These are phyloP conservation scores for Himantopus leucocephalus DNA, from an alignment of 2,113 vertebrate species.

Conservation along the genomic window DNA sequence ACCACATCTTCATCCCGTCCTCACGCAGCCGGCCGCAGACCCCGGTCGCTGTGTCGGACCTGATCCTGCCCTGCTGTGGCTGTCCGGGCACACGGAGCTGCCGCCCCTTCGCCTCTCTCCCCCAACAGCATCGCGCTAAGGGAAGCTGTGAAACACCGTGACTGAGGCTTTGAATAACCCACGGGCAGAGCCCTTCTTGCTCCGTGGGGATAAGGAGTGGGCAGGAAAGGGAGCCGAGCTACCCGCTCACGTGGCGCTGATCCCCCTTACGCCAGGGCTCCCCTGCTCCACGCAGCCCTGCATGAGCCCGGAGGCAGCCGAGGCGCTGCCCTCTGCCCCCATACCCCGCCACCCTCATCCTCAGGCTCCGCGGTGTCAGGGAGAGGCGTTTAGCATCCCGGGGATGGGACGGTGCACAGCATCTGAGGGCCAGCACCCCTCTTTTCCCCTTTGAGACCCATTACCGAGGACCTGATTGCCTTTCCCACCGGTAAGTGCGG, in stretches of 20 bases:
- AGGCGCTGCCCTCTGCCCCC: not conserved
- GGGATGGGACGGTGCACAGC: too few relatives aligned
- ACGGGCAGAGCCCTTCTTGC: not conserved
- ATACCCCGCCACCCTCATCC: fast-evolving
- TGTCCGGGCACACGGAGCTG: fast-evolving
- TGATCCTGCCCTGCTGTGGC: not conserved
- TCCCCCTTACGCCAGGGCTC: not conserved
- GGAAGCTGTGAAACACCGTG: fast-evolving
- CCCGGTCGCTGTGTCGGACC: fast-evolving
- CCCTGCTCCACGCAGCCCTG: too few relatives aligned
- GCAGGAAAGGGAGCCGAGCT: not conserved
- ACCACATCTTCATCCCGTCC: not conserved
- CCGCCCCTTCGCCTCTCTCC: not conserved
- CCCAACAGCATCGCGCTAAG: not conserved
- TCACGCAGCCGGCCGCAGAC: not conserved
- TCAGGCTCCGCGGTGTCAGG: fast-evolving
- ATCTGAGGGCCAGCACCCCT: not conserved
- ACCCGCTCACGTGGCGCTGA: fast-evolving
- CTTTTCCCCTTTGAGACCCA: not conserved
- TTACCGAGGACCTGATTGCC: not conserved
- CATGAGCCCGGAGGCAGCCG: too few relatives aligned
- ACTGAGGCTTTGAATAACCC: not conserved
- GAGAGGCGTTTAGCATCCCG: fast-evolving
- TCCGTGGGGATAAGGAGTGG: fast-evolving
- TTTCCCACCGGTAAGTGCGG: not conserved